Base-by-base conservation (phyloP, 1,140 invertebrate species). In the Oedothorax gibbosus region DNA sequence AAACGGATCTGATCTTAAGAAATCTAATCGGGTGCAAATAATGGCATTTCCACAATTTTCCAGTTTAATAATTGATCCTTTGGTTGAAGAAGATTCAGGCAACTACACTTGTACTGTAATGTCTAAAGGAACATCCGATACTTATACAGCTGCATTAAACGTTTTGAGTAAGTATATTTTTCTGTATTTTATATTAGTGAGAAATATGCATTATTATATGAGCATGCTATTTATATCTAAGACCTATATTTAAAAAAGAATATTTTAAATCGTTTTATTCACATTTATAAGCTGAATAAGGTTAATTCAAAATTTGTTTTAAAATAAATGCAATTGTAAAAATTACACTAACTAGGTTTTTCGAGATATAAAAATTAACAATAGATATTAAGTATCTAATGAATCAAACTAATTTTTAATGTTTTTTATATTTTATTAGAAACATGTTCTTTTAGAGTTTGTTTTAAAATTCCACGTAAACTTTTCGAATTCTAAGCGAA, bases 81-180 rank as follows among this genome's bases (percentile, higher is more conserved):
- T 86, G 12, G 51, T 14, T 49, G 79, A 82, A 20, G 85, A 86
- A 72, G 68, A 83, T 60, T 65, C 18, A 6, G 85, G 85, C 11
- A 86, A 86, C 56, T 86, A 86, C n/a, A 86, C 85, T 0, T 86
- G 85, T 20, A 83, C 12, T 15, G 78, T 86, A 0, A 82, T 53
- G 15, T 53, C 72, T 4, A 20, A 49, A 21, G 85, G 80, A 21
- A 18, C 62, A 21, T 50, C 73, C 8, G 81, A 78, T 9, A 79
- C 68, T 18, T 86, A 57, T 53, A 84, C 86, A 7, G 66, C 86
- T 18, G 6, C 68, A 0, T 51, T 85, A 18, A 57, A 71, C n/a
- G 83, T 85, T 15, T 50, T 85, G 11, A 71, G 83, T 85, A 72
- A 78, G 83, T 78, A 0, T 51, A 11, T 51, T n/a, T 15, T 54